Percentiles rank a stretch among this genome's conserved stretches.
phyloP scores from a whole-genome alignment of 2,113 vertebrate genomes.

The Eurystomus gularis region DNA sequence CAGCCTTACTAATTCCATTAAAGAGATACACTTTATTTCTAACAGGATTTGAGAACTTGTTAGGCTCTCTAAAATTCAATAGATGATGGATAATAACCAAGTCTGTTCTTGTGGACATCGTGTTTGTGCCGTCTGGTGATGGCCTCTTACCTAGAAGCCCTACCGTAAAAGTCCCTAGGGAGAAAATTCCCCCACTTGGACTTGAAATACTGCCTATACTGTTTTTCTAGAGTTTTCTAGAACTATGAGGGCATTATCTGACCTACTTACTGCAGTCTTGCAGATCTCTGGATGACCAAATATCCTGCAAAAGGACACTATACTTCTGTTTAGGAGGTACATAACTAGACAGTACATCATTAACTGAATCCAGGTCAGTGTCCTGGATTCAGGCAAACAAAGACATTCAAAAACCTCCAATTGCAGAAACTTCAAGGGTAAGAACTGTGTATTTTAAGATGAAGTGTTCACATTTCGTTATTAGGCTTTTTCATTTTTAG shows the following conservation, averaged over 20 bases:
- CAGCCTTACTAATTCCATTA: background rate
- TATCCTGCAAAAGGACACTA: background rate
- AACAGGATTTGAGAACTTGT: background rate
- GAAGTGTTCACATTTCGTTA: constrained; percentile 32
- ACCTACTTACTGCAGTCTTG: background rate
- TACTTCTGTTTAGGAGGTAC: background rate
- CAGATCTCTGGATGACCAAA: background rate
- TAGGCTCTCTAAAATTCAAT: background rate
- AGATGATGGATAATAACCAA: background rate
- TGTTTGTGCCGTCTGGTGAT: background rate
- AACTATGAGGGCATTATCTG: background rate
- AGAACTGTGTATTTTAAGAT: constrained; percentile 64
- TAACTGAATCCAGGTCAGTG: constrained; percentile 24
- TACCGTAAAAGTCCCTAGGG: background rate
- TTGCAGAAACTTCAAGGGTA: constrained; percentile 46
- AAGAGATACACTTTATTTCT: background rate
- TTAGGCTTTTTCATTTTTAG: constrained; percentile 61
- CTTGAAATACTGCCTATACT: background rate
- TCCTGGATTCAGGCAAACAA: constrained; percentile 30
- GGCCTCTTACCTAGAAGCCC: background rate
- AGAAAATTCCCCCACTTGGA: background rate
- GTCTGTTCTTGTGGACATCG: background rate
- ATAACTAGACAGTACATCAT: background rate
- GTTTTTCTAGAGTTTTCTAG: background rate
- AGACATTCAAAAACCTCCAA: background rate